Evolutionary conservation across 2,113 vertebrate species (phyloP).

Genomic region (Podilymbus podiceps): DNA sequence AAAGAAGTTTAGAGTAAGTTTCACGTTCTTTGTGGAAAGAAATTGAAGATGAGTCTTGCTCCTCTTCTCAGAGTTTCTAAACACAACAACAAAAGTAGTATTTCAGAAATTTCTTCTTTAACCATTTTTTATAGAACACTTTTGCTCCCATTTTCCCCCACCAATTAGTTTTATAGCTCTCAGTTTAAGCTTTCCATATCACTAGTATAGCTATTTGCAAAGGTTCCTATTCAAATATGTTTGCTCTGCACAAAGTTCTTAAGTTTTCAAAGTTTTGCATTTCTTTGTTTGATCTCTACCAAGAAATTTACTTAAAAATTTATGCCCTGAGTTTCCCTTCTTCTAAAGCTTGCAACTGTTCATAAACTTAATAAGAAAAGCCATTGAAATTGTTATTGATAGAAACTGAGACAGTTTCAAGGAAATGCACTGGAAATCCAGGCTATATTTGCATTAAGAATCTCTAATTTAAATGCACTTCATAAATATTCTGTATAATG

Average conservation of each 20-base stretch:
- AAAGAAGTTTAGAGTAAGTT: conserved; percentile 41
- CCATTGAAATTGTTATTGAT: background rate
- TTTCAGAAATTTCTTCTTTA: background rate
- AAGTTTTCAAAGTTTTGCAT: background rate
- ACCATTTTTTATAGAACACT: background rate
- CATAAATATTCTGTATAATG: background rate
- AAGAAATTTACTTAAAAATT: background rate
- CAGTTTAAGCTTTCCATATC: background rate
- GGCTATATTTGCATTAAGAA: background rate
- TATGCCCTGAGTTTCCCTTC: background rate
- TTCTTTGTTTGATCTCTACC: background rate
- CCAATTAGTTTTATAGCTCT: background rate
- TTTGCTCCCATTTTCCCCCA: background rate
- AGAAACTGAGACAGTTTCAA: background rate
- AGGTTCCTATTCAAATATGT: background rate
- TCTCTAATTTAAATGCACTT: background rate
- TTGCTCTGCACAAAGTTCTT: background rate
- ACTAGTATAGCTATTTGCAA: background rate
- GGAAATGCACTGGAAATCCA: background rate
- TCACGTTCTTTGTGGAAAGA: background rate
- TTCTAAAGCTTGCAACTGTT: background rate
- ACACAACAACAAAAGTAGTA: background rate
- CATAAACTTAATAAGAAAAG: background rate
- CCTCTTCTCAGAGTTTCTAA: background rate
- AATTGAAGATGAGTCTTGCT: background rate